Base-by-base conservation (phyloP, 2,113 vertebrate genomes). In the Noturus placidus region DNA sequence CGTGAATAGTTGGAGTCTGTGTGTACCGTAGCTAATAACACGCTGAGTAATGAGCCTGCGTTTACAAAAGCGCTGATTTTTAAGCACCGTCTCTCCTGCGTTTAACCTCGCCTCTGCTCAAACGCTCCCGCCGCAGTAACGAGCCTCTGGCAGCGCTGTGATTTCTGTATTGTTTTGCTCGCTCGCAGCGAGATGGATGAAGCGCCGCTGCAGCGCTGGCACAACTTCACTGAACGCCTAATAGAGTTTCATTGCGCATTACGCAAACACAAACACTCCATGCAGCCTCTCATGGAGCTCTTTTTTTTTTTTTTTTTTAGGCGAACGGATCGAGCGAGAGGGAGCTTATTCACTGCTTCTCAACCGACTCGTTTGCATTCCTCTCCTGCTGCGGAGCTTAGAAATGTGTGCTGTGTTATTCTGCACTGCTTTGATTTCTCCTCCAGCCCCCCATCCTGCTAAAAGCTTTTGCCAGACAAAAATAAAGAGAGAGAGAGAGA, bases 301-400 rank as follows among this genome's bases (percentile, higher is more conserved):
- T 87, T 25, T 22, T 80, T 80, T 35, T 69, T 50, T 50, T 50
- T 50, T 50, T 50, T 42, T 42, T 42, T 42, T 42, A 5, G 77
- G 13, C 8, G 3, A 17, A 33, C 50, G 30, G 56, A 61, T 59
- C 2, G 30, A 59, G 78, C 78, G 63, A 89, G 74, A 35, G 42
- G 69, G 67, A 87, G 67, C 27, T 59, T 33, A 69, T 85, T 84
- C 81, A 59, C 79, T 42, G 35, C n/a, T 76, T 69, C 59, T 63
- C 20, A 22, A 67, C 17, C 8, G 27, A 57, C 59, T 85, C 50
- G 63, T 88, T 74, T 67, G 77, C 92, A 93, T 94, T 91, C 91
- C 91, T 93, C 82, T 92, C 90, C 93, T 86, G 90, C 91, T 87
- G 85, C 87, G 27, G 2, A 27, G 92, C 82, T 93, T 89, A 91